phyloP scores from a whole-genome alignment of 2,797 vertebrate species.

The Hypotaenidia okinawae region DNA sequence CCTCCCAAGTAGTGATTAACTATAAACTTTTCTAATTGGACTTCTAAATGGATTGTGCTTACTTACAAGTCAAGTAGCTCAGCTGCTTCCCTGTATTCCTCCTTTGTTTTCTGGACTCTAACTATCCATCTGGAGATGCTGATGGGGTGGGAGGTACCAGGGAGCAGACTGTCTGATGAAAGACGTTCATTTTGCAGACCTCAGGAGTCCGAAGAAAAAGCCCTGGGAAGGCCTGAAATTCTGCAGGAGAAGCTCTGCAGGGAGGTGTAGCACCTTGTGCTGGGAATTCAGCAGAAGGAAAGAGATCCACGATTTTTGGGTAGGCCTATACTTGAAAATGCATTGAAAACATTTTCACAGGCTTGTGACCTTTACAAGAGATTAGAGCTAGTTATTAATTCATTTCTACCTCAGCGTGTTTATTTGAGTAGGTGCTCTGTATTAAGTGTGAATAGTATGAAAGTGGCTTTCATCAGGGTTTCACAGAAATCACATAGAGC shows the following conservation, averaged over 20 bases:
- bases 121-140: not conserved
- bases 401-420: not conserved
- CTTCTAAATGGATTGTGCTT: not conserved
- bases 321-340: not conserved
- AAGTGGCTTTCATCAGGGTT: not conserved
- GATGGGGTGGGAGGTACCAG: not conserved
- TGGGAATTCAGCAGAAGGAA: not conserved
- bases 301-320: not conserved
- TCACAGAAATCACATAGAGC: not conserved
- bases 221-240: not conserved
- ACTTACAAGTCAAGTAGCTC: not conserved
- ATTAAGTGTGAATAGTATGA: not conserved
- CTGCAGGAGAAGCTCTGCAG: not conserved
- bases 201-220: not conserved
- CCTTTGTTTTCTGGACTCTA: not conserved
- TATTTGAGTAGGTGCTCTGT: not conserved
- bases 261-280: rapidly evolving
- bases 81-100: not conserved
- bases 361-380: not conserved
- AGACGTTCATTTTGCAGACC: not conserved
- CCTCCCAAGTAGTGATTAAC: not conserved
- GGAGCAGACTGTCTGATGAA: not conserved
- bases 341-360: not conserved
- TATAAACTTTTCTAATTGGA: not conserved
- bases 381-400: not conserved